These are phyloP conservation scores for Psix sp. DNA, from an alignment of 1,140 invertebrate species.

Conservation along the genomic window DNA sequence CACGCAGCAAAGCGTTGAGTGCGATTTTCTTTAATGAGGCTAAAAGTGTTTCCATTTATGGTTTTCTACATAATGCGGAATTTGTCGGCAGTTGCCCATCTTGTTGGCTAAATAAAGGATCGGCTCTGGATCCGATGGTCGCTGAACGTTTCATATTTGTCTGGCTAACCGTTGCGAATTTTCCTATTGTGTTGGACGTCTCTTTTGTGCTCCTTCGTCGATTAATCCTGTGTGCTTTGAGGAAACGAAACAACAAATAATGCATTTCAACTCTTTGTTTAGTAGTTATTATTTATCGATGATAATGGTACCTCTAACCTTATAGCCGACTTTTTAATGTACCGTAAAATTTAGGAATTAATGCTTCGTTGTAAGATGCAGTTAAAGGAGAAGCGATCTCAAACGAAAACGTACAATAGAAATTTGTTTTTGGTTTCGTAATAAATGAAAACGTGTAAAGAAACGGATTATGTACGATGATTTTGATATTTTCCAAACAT, in stretches of 20 bases:
- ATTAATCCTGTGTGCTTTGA: constrained; percentile 18
- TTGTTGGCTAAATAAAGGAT: constrained; percentile 50
- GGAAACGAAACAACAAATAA: constrained; percentile 41
- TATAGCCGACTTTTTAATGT: constrained; percentile 29
- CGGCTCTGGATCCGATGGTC: constrained; percentile 6
- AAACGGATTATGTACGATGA: too few species aligned
- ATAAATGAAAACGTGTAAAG: too few species aligned
- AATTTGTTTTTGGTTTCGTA: too few species aligned
- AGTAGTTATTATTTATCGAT: constrained; percentile 20
- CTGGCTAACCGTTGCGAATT: constrained; percentile 42
- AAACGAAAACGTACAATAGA: background rate
- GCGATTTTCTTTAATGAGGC: constrained; percentile 38
- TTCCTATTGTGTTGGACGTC: constrained; percentile 10
- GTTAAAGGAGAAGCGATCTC: too few species aligned
- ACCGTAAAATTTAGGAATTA: constrained; percentile 31
- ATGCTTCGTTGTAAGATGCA: constrained; percentile 6
- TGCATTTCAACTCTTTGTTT: constrained; percentile 18
- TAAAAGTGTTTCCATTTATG: constrained; percentile 33
- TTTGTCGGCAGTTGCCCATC: constrained; percentile 14
- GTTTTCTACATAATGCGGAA: constrained; percentile 17
- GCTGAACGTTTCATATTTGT: constrained; percentile 37
- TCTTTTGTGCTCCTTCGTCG: constrained; percentile 13
- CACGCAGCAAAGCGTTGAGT: background rate
- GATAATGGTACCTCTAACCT: constrained; percentile 13
- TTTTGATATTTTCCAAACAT: too few species aligned